phyloP scores from a whole-genome alignment of 2,797 vertebrate species.

The Epinephelus awoara region DNA sequence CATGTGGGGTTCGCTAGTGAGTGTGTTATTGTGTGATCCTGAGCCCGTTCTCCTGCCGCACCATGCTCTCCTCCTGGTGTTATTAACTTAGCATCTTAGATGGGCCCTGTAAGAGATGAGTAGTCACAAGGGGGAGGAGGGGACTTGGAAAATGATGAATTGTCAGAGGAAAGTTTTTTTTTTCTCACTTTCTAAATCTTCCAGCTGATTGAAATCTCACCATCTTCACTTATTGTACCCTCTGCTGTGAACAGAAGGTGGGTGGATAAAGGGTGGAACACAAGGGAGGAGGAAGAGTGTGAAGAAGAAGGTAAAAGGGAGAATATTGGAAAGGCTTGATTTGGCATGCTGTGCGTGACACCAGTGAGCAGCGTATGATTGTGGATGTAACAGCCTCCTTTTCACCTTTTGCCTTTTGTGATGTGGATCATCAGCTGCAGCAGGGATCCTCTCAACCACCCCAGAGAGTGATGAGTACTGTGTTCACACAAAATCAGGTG shows the following conservation, averaged over 20 bases:
- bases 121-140: slow-evolving; percentile 17
- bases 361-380: slow-evolving; percentile 23
- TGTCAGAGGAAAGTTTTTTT: slow-evolving; percentile 43
- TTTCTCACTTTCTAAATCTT: slow-evolving; percentile 33
- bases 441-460: slow-evolving; percentile 25
- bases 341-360: slow-evolving; percentile 31
- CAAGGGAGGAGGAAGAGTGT: slow-evolving; percentile 6
- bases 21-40: slow-evolving; percentile 65
- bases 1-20: slow-evolving; percentile 61
- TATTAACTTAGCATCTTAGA: slow-evolving; percentile 73
- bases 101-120: slow-evolving; percentile 58
- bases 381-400: slow-evolving; percentile 38
- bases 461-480: slow-evolving; percentile 8
- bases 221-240: slow-evolving; percentile 22
- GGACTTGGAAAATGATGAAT: slow-evolving; percentile 43
- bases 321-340: slow-evolving; percentile 15
- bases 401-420: slow-evolving; percentile 32
- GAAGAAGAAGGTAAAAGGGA: slow-evolving; percentile 12
- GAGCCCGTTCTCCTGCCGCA: slow-evolving; percentile 42
- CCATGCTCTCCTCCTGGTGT: slow-evolving; percentile 43
- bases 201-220: slow-evolving; percentile 63
- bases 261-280: slow-evolving; percentile 31
- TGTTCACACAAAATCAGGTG: slow-evolving; percentile 20
- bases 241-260: slow-evolving; percentile 42
- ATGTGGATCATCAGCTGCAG: slow-evolving; percentile 20